These are phyloP conservation scores for Peromyscus maniculatus DNA, from an alignment of 2,113 vertebrate species.

Conservation along the genomic window DNA sequence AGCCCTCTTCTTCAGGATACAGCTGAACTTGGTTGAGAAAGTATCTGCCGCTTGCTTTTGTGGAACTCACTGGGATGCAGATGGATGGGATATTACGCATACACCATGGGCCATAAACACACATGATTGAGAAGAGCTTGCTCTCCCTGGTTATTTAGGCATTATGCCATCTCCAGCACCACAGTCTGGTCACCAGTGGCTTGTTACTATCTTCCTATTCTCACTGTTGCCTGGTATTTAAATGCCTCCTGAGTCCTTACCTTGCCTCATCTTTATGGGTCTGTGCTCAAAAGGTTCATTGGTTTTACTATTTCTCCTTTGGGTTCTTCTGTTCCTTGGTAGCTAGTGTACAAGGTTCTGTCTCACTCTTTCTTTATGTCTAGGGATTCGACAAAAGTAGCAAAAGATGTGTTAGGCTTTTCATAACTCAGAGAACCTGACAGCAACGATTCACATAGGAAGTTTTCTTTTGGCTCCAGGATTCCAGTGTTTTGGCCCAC, in stretches of 20 bases:
- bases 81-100: neutral
- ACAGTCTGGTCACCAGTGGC: neutral
- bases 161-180: neutral
- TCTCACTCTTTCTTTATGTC: neutral
- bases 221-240: neutral
- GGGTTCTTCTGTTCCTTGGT: neutral
- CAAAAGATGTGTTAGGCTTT: neutral
- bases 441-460: neutral
- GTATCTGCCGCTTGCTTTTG: neutral
- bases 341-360: neutral
- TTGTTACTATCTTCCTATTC: neutral
- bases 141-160: neutral
- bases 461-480: neutral
- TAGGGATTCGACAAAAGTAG: neutral
- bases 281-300: neutral
- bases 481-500: neutral
- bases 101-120: neutral
- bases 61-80: neutral
- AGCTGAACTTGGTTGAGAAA: neutral
- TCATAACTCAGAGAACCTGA: neutral
- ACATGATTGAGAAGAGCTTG: neutral
- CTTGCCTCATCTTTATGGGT: neutral
- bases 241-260: neutral
- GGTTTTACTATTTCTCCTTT: slow-evolving; percentile 11
- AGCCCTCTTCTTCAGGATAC: neutral